Evolutionary conservation across 2,797 vertebrate species (phyloP), one percentile per base, ranked within the genome.

Genomic region (Pelodytes ibericus): DNA sequence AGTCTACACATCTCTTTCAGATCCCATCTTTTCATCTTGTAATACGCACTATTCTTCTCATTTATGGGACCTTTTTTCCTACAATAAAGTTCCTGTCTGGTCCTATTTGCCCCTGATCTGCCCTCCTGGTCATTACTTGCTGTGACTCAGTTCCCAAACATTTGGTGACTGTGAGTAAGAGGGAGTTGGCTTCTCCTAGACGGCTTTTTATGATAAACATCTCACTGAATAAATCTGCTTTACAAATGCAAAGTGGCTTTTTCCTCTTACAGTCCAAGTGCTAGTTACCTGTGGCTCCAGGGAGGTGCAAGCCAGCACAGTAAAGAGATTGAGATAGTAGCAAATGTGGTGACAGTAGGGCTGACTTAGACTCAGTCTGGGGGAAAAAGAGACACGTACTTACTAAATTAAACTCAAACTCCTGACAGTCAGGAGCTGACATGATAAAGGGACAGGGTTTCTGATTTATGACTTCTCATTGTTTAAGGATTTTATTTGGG

Each of bases 281-380:
- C 73, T 57, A 80, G 79, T 77, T 82, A 79, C 74, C 75, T 8
- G 0, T 75, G 85, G 83, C 84, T 87, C 82, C 81, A 18, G 81
- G 77, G 79, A 69, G 80, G 81, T 82, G 82, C 85, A 88, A 84
- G 86, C 81, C 81, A 25, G 80, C 64, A 85, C 81, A 84, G 85
- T 87, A 84, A 86, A 88, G 71, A 84, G 83, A 84, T 75, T 70
- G 85, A 85, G 86, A 85, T 86, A 88, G 87, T 83, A 85, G 82
- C 61, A 80, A 36, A 59, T 77, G 69, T 84, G 87, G 87, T 86
- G 86, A 87, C 86, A 86, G 83, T 82, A 69, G 80, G 84, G 73
- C 87, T 84, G 83, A 80, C 80, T 85, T n/a, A n/a, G 77, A 86
- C 72, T 81, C 83, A 81, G 82, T 83, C 81, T 13, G 33, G 41